Conservation (phyloP, 2,113 vertebrate species). For the Oostethus manadensis region DNA sequence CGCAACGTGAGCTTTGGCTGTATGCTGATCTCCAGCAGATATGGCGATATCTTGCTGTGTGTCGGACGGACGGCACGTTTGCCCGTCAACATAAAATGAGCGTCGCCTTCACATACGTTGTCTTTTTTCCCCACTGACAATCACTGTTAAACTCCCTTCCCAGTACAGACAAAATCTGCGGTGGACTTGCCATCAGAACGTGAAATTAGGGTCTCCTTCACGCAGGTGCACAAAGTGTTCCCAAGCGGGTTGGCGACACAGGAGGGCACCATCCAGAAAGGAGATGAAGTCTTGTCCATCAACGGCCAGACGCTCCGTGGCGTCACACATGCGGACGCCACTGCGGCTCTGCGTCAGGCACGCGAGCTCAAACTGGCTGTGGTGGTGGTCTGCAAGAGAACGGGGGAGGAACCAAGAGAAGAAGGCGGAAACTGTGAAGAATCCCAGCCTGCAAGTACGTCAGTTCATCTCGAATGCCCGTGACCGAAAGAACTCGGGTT, state of each 20-base stretch:
- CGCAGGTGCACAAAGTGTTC: constrained; percentile 90
- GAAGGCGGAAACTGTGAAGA: constrained; percentile 39
- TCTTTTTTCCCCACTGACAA: too few species aligned
- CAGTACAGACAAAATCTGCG: too few species aligned
- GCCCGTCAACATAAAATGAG: too few species aligned
- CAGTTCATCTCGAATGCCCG: not conserved
- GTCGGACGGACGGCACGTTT: too few species aligned
- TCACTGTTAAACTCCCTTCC: too few species aligned
- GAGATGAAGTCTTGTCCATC: constrained; percentile 89
- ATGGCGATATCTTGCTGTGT: too few species aligned
- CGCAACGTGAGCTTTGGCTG: too few species aligned
- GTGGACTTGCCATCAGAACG: not conserved
- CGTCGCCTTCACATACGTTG: too few species aligned
- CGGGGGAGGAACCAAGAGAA: constrained; percentile 26
- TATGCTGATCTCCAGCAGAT: too few species aligned
- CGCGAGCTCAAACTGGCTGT: constrained; percentile 81
- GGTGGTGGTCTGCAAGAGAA: constrained; percentile 78
- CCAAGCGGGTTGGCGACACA: constrained; percentile 81
- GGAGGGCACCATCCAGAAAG: constrained; percentile 91
- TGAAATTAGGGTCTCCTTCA: not conserved
- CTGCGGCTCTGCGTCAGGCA: constrained; percentile 79
- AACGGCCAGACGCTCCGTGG: constrained; percentile 88
- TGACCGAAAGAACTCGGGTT: not conserved
- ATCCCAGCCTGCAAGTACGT: constrained; percentile 34
- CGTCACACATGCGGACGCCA: constrained; percentile 76